Conservation (phyloP, 2,888 invertebrate species). For the Congeria kusceri region DNA sequence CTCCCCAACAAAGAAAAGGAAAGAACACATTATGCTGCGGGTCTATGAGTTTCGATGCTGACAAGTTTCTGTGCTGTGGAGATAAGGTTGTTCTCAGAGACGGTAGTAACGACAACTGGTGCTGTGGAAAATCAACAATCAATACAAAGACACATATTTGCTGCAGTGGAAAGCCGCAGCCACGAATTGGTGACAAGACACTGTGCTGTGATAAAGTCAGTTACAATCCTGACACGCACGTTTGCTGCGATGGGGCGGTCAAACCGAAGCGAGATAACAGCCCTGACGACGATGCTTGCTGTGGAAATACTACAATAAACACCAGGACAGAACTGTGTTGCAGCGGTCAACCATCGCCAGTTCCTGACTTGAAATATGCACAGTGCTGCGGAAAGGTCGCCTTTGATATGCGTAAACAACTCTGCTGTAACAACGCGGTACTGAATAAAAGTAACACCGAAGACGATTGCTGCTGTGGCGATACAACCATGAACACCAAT, state of each 20-base stretch:
- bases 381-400: slow-evolving; percentile 28
- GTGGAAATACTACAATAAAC: slow-evolving; percentile 31
- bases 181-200: slow-evolving; percentile 14
- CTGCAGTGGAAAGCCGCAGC: slow-evolving; percentile 31
- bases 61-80: slow-evolving; percentile 43
- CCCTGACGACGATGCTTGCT: slow-evolving; percentile 28
- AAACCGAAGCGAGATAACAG: slow-evolving; percentile 16
- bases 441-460: slow-evolving; percentile 14
- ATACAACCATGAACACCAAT: slow-evolving; percentile 24
- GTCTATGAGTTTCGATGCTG: slow-evolving; percentile 39
- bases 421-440: slow-evolving; percentile 3
- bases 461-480: slow-evolving; percentile 46
- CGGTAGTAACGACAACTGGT: slow-evolving; percentile 17
- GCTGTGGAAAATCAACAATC: slow-evolving; percentile 35
- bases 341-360: slow-evolving; percentile 11
- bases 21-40: slow-evolving; percentile 53
- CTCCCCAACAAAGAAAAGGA: slow-evolving; percentile 34
- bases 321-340: slow-evolving; percentile 1
- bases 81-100: slow-evolving; percentile 19
- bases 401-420: neutral
- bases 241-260: slow-evolving; percentile 27
- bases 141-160: slow-evolving; percentile 22
- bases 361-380: slow-evolving; percentile 24
- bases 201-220: slow-evolving; percentile 30
- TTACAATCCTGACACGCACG: slow-evolving; percentile 20